A percentile compares a stretch with the other conserved stretches of the same genome.
Conservation (phyloP, 2,888 invertebrate species). For the Lithosia quadra region DNA sequence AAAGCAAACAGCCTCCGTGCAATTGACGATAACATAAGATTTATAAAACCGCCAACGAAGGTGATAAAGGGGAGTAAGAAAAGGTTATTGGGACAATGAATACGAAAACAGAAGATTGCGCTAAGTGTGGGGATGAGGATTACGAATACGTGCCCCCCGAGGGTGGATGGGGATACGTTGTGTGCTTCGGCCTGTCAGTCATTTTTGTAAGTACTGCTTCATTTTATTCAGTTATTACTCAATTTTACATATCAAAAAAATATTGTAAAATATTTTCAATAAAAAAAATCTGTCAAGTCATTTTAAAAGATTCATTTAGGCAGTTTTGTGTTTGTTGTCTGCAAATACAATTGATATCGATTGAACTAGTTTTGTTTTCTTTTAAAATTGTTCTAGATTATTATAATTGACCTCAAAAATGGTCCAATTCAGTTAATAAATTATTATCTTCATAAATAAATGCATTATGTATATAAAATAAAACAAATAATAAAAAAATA, state of each 20-base stretch:
- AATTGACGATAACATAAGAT: slow-evolving; percentile 66
- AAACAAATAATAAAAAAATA: too few relatives aligned
- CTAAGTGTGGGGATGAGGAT: slow-evolving; percentile 66
- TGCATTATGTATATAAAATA: too few relatives aligned
- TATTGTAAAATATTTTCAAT: background rate
- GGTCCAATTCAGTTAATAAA: too few relatives aligned
- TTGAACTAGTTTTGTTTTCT: background rate
- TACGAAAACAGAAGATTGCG: slow-evolving; percentile 59
- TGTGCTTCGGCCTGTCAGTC: slow-evolving; percentile 88
- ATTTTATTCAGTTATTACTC: slow-evolving; percentile 3
- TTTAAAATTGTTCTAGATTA: too few relatives aligned
- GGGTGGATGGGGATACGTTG: slow-evolving; percentile 91
- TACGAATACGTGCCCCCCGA: slow-evolving; percentile 87
- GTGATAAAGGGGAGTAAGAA: slow-evolving; percentile 42
- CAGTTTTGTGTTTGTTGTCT: background rate
- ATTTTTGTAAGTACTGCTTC: slow-evolving; percentile 87
- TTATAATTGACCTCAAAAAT: too few relatives aligned
- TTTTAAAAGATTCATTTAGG: too few relatives aligned
- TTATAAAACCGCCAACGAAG: slow-evolving; percentile 70
- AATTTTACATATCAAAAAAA: background rate
- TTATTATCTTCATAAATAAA: too few relatives aligned
- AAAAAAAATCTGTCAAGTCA: too few relatives aligned
- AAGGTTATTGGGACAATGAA: slow-evolving; percentile 60
- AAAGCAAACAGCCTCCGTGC: slow-evolving; percentile 65
- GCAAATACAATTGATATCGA: too few relatives aligned